Base-by-base conservation (phyloP, 2,797 vertebrate species). In the Xenentodon cancila region DNA sequence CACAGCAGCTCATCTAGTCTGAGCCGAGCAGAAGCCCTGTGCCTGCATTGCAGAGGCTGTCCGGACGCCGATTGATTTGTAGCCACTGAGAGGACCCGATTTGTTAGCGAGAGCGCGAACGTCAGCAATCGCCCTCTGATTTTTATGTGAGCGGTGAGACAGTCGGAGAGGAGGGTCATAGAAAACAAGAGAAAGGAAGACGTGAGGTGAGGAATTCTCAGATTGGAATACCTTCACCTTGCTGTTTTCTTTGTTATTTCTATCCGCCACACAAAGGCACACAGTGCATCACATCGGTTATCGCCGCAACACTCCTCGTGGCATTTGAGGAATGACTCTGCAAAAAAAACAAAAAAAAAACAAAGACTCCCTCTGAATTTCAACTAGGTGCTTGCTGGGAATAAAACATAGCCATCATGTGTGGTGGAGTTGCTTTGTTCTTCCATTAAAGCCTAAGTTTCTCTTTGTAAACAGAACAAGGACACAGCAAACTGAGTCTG, bases 21-120 rank as follows among this genome's bases (percentile, higher is more conserved):
- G 49, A 68, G 71, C 77, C 81, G 43, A 60, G 68, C 49, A 11
- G 68, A 43, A 84, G 77, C 59, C 45, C 15, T 37, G 75, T 75
- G 82, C 78, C 92, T 91, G 93, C 92, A 94, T 86, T 94, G 92
- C 93, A 81, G 92, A 87, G 90, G 89, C 90, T 92, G 91, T 90
- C 86, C 52, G 67, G 64, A 63, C 59, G 8, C 80, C 71, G 68
- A 89, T 88, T 93, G 91, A 93, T 93, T 93, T 92, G 90, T 88
- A 80, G 89, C 86, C 67, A 80, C 74, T 65, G 81, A 91, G 89
- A 89, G 85, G 84, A 88, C 89, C 73, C 80, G 86, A 84, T 87
- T 75, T 47, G 72, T 82, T 80, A 71, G 46, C 11, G 81, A 84
- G 86, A 85, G 77, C 59, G 47, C 56, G 63, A 67, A 84, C 73